phyloP scores from a whole-genome alignment of 2,888 invertebrate species.

The Chloroclysta siterata region DNA sequence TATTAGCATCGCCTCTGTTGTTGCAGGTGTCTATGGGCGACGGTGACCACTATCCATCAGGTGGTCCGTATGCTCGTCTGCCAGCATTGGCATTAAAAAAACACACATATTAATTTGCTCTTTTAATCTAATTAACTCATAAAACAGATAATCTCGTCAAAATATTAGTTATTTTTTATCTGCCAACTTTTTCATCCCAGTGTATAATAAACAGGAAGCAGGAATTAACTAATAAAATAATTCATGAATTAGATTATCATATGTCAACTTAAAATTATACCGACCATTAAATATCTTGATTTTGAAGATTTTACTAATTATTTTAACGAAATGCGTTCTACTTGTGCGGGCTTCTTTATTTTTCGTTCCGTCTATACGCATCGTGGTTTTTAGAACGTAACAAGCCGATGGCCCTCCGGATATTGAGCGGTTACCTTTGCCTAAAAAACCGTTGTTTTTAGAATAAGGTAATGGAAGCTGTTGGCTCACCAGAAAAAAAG shows the following conservation, averaged over 20 bases:
- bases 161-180: background rate
- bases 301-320: constrained; percentile 13
- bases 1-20: too few relatives aligned
- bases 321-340: constrained; percentile 43
- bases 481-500: too few relatives aligned
- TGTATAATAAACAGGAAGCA: constrained; percentile 26
- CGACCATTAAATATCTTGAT: constrained; percentile 28
- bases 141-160: background rate
- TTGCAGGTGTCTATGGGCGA: too few relatives aligned
- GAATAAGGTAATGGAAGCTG: too few relatives aligned
- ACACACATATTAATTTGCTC: too few relatives aligned
- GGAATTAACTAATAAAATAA: constrained; percentile 33
- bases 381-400: too few relatives aligned
- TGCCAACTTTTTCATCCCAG: constrained; percentile 21
- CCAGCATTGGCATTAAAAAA: too few relatives aligned
- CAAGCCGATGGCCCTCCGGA: too few relatives aligned
- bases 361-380: background rate
- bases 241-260: constrained; percentile 21
- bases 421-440: too few relatives aligned
- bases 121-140: background rate
- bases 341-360: constrained; percentile 9
- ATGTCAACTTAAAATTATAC: constrained; percentile 23
- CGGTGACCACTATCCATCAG: too few relatives aligned
- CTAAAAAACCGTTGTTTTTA: too few relatives aligned
- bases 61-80: too few relatives aligned